Evolutionary conservation across 2,797 vertebrate species (phyloP).

Genomic region (Novumbra hubbsi): DNA sequence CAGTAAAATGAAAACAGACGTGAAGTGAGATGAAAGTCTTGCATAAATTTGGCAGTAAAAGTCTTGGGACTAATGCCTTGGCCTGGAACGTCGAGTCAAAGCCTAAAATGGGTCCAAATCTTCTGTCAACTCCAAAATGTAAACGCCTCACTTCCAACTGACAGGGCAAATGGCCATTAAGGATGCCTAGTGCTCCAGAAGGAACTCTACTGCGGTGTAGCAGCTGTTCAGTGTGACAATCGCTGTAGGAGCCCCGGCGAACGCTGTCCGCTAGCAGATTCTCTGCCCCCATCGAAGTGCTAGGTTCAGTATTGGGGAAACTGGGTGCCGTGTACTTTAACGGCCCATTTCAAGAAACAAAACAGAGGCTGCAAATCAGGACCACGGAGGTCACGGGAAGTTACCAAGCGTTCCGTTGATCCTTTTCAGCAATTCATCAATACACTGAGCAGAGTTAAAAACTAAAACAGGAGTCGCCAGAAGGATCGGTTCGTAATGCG

Average conservation of each 20-base stretch:
- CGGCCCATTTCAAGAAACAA: not conserved
- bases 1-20: constrained; percentile 5
- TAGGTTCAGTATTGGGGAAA: not conserved
- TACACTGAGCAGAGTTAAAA: not conserved
- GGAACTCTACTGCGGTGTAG: not conserved
- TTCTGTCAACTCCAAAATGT: not conserved
- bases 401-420: too few species aligned
- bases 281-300: not conserved
- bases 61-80: not conserved
- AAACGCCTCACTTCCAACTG: not conserved
- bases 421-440: not conserved
- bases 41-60: not conserved
- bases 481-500: not conserved
- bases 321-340: not conserved
- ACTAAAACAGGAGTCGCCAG: not conserved
- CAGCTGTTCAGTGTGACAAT: not conserved
- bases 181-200: not conserved
- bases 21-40: not conserved
- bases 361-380: not conserved
- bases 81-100: not conserved
- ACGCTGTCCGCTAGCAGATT: not conserved
- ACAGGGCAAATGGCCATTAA: not conserved
- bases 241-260: not conserved
- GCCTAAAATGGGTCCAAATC: not conserved
- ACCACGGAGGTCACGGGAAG: too few species aligned